Conservation (phyloP, 2,888 invertebrate species). For the Gymnosoma rotundatum region DNA sequence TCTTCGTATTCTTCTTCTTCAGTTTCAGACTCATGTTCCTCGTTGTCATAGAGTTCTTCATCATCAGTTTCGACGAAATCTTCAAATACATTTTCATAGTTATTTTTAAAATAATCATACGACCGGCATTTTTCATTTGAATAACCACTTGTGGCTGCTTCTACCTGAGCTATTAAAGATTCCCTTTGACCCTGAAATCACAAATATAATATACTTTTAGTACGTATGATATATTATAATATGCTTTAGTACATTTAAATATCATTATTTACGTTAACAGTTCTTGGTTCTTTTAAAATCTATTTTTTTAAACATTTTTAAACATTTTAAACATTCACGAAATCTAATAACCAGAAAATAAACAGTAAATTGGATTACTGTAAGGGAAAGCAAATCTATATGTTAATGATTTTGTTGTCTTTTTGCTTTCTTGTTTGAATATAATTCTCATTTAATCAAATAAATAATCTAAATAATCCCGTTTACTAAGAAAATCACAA, state of each 20-base stretch:
- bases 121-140: constrained; percentile 84
- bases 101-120: constrained; percentile 84
- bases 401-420: background rate
- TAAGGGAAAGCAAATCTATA: too few species aligned
- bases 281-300: background rate
- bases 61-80: constrained; percentile 33
- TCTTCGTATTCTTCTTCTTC: constrained; percentile 73
- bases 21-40: constrained; percentile 28
- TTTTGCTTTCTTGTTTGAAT: too few species aligned
- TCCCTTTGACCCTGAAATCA: constrained; percentile 82
- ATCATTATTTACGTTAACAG: too few species aligned
- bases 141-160: constrained; percentile 86
- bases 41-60: constrained; percentile 71
- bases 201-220: background rate
- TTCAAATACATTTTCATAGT: constrained; percentile 73
- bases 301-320: background rate
- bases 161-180: constrained; percentile 84
- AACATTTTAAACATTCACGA: too few species aligned
- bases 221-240: background rate
- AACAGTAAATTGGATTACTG: too few species aligned
- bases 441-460: too few species aligned
- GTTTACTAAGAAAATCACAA: too few species aligned
- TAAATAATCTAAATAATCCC: too few species aligned
- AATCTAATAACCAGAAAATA: too few species aligned
- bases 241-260: too few species aligned